Conservation (phyloP, 2,888 invertebrate species). For the Latrodectus hesperus region DNA sequence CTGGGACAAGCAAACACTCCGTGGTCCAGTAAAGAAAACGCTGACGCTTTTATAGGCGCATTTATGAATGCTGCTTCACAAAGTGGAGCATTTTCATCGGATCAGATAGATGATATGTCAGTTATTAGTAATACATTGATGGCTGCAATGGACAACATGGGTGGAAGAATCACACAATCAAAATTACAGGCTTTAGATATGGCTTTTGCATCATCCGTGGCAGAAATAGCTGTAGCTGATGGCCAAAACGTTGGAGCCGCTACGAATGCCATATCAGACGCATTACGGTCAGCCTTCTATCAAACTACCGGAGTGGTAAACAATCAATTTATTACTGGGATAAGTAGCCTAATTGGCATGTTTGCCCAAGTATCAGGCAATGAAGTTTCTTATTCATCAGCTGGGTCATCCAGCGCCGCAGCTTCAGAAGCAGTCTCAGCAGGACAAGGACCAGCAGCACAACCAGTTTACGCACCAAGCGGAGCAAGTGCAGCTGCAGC, state of each 20-base stretch:
- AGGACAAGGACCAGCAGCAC: background rate
- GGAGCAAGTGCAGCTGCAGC: too few species aligned
- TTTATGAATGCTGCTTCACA: background rate
- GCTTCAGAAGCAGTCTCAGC: background rate
- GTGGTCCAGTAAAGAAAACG: background rate
- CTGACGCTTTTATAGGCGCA: background rate
- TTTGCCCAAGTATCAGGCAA: constrained; percentile 25
- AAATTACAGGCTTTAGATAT: constrained; percentile 34
- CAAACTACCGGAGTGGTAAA: constrained; percentile 21
- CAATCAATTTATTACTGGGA: constrained; percentile 25
- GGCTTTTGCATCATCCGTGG: constrained; percentile 44
- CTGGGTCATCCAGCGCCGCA: background rate
- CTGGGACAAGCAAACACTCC: background rate
- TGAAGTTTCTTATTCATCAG: constrained; percentile 1
- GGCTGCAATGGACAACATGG: constrained; percentile 22
- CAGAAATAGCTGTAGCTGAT: constrained; percentile 33
- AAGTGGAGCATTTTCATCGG: constrained; percentile 8
- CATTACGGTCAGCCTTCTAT: constrained; percentile 5
- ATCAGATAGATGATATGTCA: constrained; percentile 29
- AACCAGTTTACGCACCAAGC: background rate
- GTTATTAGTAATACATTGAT: constrained; percentile 17
- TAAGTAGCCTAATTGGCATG: constrained; percentile 9
- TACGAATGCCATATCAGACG: constrained; percentile 14
- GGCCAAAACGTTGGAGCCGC: background rate
- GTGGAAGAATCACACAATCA: constrained; percentile 6